A percentile compares a stretch with the other conserved stretches of the same genome.
These are phyloP conservation scores for Oeneis ivallda DNA, from an alignment of 2,888 invertebrate genomes.

Conservation along the genomic window DNA sequence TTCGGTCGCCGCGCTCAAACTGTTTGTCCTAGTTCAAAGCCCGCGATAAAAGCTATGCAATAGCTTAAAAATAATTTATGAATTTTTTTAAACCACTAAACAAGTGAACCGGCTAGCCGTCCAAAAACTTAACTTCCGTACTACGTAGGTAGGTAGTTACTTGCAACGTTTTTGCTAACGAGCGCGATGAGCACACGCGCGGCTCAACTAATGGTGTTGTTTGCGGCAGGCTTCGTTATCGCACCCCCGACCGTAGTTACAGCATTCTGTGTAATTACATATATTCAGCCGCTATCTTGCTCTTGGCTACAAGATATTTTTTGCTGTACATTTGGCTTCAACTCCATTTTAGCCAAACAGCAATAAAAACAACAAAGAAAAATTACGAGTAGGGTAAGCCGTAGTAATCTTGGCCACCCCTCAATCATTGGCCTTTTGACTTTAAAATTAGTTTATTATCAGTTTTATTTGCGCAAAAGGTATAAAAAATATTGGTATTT, in stretches of 20 bases:
- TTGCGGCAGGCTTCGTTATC: constrained; percentile 29
- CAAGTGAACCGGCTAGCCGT: background rate
- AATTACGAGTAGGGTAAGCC: too few species aligned
- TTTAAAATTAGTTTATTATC: too few species aligned
- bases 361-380: too few species aligned
- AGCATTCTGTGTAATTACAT: constrained; percentile 7
- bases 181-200: constrained; percentile 32
- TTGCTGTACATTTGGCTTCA: background rate
- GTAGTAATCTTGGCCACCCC: too few species aligned
- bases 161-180: constrained; percentile 24
- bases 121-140: background rate
- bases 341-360: background rate
- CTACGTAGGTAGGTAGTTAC: background rate
- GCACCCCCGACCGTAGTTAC: constrained; percentile 13
- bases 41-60: too few species aligned
- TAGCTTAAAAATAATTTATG: too few species aligned
- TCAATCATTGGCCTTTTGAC: too few species aligned
- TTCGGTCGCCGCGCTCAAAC: too few species aligned
- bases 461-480: too few species aligned
- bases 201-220: constrained; percentile 34
- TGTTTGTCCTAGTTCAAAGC: too few species aligned
- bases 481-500: too few species aligned
- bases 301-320: background rate
- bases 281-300: background rate
- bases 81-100: too few species aligned